A percentile compares a stretch with the other conserved stretches of the same genome.
These are phyloP conservation scores for Hydractinia echinata DNA, from an alignment of 30 jellyfish, hydroid and myxozoan genomes.

Conservation along the genomic window DNA sequence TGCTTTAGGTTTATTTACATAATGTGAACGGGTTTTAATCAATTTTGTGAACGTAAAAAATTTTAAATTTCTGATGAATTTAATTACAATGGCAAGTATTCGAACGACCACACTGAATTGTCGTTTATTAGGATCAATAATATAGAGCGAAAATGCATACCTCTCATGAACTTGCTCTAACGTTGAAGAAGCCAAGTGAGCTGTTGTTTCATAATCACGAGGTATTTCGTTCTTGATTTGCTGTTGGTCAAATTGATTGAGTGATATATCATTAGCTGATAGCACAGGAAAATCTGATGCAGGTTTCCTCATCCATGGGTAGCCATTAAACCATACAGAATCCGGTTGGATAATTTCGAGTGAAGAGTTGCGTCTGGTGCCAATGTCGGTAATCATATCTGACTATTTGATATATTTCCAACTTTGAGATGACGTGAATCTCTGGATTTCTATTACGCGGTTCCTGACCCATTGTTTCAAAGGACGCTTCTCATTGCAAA, in stretches of 20 bases:
- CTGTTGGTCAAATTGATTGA: neutral
- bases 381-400: too few species aligned
- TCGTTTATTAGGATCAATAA: slow-evolving; percentile 11
- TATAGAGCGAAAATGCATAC: neutral
- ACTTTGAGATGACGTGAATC: too few species aligned
- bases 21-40: neutral
- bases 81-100: neutral
- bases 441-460: too few species aligned
- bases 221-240: too few species aligned
- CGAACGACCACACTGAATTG: neutral
- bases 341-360: slow-evolving; percentile 1
- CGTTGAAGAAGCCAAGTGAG: neutral
- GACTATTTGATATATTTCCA: too few species aligned
- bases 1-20: neutral
- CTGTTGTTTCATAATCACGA: neutral
- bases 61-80: slow-evolving; percentile 2
- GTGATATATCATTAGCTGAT: slow-evolving; percentile 4
- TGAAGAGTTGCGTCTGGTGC: neutral
- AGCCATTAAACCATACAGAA: slow-evolving; percentile 7
- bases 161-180: slow-evolving; percentile 10
- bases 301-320: neutral
- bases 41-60: neutral
- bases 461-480: too few species aligned
- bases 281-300: slow-evolving; percentile 7
- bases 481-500: too few species aligned